phyloP scores from a whole-genome alignment of 2,888 invertebrate species.

The Furcula furcula region DNA sequence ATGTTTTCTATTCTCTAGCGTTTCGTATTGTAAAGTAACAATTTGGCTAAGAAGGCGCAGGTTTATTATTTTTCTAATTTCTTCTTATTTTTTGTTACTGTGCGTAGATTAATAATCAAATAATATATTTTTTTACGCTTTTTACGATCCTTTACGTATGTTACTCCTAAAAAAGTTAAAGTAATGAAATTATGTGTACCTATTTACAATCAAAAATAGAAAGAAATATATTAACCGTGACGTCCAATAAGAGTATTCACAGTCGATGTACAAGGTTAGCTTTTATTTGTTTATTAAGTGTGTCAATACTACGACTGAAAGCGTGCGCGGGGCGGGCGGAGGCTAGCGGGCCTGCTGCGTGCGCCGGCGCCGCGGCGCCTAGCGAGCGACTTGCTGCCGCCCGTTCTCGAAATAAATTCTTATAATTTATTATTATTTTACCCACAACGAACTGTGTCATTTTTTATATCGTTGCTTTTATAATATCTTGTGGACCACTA shows the following conservation, averaged over 20 bases:
- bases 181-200: too few relatives aligned
- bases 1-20: too few relatives aligned
- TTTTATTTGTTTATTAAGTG: constrained; percentile 30
- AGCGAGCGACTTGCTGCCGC: constrained; percentile 21
- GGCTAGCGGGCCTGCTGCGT: constrained; percentile 5
- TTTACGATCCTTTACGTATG: too few relatives aligned
- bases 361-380: constrained; percentile 24
- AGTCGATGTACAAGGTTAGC: constrained; percentile 40
- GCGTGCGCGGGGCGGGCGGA: not conserved
- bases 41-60: too few relatives aligned
- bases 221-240: constrained; percentile 11
- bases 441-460: constrained; percentile 61
- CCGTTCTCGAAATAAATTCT: constrained; percentile 46
- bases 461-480: constrained; percentile 39
- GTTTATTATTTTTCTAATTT: too few relatives aligned
- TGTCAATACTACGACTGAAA: constrained; percentile 15
- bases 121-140: too few relatives aligned
- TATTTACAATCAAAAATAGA: too few relatives aligned
- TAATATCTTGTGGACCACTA: constrained; percentile 8
- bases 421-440: constrained; percentile 65
- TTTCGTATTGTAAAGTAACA: too few relatives aligned
- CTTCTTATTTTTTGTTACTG: too few relatives aligned
- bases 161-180: too few relatives aligned
- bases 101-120: too few relatives aligned
- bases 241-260: constrained; percentile 32